Percentiles rank a stretch among this genome's conserved stretches.
phyloP scores from a whole-genome alignment of 2,888 invertebrate genomes.

The Trilocha varians region DNA sequence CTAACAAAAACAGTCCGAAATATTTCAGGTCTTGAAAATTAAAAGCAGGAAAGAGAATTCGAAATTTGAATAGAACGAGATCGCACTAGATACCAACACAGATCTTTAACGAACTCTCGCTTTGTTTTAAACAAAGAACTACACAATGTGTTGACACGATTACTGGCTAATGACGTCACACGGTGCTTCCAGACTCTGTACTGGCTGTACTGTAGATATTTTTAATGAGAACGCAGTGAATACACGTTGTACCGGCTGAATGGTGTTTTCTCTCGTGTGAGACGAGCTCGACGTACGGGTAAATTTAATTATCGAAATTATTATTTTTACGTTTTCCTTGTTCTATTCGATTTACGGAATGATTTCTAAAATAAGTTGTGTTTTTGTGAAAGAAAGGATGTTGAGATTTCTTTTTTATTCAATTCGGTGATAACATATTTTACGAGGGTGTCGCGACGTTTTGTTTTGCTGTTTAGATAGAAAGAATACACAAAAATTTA shows the following conservation, averaged over 20 bases:
- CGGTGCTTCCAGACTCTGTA: constrained; percentile 25
- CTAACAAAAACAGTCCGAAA: too few species aligned
- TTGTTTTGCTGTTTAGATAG: too few species aligned
- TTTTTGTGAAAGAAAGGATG: neutral
- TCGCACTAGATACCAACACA: constrained; percentile 9
- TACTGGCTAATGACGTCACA: constrained; percentile 37
- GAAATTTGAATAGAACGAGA: too few species aligned
- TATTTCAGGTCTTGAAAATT: too few species aligned
- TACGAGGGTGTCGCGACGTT: too few species aligned
- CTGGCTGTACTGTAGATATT: constrained; percentile 28
- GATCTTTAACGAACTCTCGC: constrained; percentile 16
- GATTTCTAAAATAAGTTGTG: too few species aligned
- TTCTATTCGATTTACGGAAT: neutral
- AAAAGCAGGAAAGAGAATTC: too few species aligned
- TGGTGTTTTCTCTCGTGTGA: constrained; percentile 1
- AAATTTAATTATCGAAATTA: neutral
- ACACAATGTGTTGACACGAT: constrained; percentile 27
- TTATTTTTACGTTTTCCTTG: neutral
- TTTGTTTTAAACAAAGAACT: constrained; percentile 20
- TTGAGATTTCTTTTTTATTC: too few species aligned
- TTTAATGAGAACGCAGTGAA: constrained; percentile 34
- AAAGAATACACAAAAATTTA: too few species aligned
- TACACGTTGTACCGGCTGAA: constrained; percentile 16
- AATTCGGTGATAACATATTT: too few species aligned
- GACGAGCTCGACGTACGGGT: neutral